A percentile compares a stretch with the other conserved stretches of the same genome.
These are phyloP conservation scores for Cydia fagiglandana DNA, from an alignment of 1,140 invertebrate species.

Conservation along the genomic window DNA sequence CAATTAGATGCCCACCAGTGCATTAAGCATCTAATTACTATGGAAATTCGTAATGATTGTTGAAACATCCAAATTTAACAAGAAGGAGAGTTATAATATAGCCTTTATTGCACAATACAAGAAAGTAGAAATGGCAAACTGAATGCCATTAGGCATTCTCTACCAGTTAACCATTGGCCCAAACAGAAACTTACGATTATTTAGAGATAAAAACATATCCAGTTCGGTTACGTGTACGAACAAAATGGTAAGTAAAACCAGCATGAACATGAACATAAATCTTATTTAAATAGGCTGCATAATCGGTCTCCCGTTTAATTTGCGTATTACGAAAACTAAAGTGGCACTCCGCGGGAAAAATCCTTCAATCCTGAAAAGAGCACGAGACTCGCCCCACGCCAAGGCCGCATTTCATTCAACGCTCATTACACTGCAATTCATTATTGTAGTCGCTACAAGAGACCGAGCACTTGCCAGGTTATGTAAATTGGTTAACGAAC, in stretches of 20 bases:
- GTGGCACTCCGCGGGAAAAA: constrained; percentile 1
- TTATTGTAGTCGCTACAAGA: constrained; percentile 27
- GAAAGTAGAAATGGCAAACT: no score
- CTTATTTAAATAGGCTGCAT: constrained; percentile 6
- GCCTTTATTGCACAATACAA: no score
- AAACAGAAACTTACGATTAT: no score
- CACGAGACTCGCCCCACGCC: not conserved
- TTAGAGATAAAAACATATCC: no score
- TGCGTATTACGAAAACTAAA: constrained; percentile 1
- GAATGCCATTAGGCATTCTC: no score
- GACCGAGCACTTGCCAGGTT: constrained; percentile 40
- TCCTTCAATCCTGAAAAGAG: constrained; percentile 18
- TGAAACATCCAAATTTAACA: no score
- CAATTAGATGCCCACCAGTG: no score
- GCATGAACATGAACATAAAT: not conserved
- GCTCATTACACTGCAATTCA: constrained; percentile 19
- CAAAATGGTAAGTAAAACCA: not conserved
- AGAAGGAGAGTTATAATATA: no score
- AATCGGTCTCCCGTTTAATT: constrained; percentile 6
- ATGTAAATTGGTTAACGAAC: constrained; percentile 72
- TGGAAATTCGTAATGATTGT: no score
- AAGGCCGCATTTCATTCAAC: constrained; percentile 18
- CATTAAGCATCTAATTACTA: no score
- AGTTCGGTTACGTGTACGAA: no score
- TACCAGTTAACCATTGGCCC: no score